phyloP scores from a whole-genome alignment of 30 jellyfish, hydroid and myxozoan genomes.

The Cassiopea xamachana region DNA sequence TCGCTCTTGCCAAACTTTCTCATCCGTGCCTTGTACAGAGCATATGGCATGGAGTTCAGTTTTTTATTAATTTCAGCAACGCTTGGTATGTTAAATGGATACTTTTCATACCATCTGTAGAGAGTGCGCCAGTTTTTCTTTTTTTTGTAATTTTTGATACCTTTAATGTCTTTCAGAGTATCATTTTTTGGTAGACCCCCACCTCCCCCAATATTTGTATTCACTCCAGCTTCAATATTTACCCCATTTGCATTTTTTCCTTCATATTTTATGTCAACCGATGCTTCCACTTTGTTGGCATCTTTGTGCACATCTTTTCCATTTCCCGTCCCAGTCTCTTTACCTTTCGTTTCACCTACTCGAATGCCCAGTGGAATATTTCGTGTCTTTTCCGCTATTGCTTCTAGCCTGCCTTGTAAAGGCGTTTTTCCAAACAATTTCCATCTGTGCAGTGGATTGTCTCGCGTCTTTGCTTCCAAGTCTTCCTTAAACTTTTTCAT shows the following conservation, averaged over 20 bases:
- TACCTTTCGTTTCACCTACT: background rate
- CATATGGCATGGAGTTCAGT: slow-evolving; percentile 70
- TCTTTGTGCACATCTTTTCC: background rate
- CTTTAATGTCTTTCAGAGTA: background rate
- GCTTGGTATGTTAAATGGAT: slow-evolving; percentile 33
- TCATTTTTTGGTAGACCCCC: background rate
- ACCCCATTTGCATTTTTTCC: slow-evolving; percentile 30
- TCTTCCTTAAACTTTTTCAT: background rate
- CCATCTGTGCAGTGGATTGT: slow-evolving; percentile 33
- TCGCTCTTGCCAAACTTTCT: background rate
- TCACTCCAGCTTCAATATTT: slow-evolving; percentile 22
- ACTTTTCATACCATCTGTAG: slow-evolving; percentile 19
- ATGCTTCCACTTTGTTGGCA: slow-evolving; percentile 34
- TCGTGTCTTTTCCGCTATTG: slow-evolving; percentile 8
- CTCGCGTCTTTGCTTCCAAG: slow-evolving; percentile 16
- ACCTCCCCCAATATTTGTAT: slow-evolving; percentile 2
- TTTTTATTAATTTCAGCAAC: slow-evolving; percentile 50
- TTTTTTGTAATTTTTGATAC: background rate
- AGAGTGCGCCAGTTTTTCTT: slow-evolving; percentile 15
- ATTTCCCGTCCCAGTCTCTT: background rate
- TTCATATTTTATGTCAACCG: slow-evolving; percentile 37
- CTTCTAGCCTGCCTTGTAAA: slow-evolving; percentile 37
- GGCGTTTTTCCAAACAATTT: slow-evolving; percentile 51
- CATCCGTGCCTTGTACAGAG: slow-evolving; percentile 36
- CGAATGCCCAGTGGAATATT: slow-evolving; percentile 10